These are phyloP conservation scores for Brachypodius melanocephalos DNA, from an alignment of 2,113 vertebrate genomes.

Conservation along the genomic window DNA sequence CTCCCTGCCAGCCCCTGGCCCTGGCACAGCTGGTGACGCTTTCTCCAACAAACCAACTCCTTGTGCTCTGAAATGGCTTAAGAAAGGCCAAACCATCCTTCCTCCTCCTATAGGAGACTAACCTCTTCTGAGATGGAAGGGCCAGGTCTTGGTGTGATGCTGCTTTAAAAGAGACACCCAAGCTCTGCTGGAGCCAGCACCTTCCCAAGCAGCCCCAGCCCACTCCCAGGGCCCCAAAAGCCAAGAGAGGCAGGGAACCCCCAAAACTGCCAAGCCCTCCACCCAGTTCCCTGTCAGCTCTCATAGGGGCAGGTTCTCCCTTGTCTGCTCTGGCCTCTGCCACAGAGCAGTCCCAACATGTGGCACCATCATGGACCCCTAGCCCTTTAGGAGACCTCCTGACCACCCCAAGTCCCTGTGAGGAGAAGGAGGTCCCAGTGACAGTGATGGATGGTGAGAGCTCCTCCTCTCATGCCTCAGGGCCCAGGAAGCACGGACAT, in stretches of 20 bases:
- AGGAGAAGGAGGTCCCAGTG: neutral
- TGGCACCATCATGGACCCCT: neutral
- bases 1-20: neutral
- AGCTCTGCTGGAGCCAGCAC: neutral
- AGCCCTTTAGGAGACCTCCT: neutral
- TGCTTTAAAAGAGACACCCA: neutral
- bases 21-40: neutral
- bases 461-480: neutral
- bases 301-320: neutral
- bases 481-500: neutral
- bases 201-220: neutral
- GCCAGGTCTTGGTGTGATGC: too few species aligned
- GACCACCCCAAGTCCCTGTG: neutral
- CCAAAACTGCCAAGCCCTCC: rapidly evolving
- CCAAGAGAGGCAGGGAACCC: rapidly evolving
- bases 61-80: neutral
- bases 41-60: neutral
- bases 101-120: rapidly evolving
- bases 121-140: neutral
- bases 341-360: rapidly evolving
- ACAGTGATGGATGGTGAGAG: neutral
- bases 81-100: neutral
- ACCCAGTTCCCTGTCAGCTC: neutral
- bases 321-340: neutral
- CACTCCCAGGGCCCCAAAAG: neutral